Conservation (phyloP, 2,113 vertebrate genomes). For the Halichoeres trimaculatus region DNA sequence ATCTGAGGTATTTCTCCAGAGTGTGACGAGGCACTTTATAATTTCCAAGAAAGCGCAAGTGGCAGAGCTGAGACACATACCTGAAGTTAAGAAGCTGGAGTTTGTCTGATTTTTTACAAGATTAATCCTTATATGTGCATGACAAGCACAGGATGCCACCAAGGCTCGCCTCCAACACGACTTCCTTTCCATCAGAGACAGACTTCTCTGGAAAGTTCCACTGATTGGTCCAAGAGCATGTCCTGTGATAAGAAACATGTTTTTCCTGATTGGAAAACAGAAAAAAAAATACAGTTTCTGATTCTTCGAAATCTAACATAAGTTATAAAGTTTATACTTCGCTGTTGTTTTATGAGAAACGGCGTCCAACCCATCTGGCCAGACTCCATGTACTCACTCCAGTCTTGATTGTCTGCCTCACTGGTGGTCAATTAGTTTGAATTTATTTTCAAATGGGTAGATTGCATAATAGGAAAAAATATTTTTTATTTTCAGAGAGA, state of each 20-base stretch:
- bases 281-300: not conserved
- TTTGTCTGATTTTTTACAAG: conserved; percentile 47
- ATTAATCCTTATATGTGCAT: conserved; percentile 67
- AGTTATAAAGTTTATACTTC: too few relatives aligned
- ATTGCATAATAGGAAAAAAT: conserved; percentile 7
- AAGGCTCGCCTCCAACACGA: conserved; percentile 35
- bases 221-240: conserved; percentile 57
- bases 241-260: conserved; percentile 69
- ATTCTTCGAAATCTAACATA: too few relatives aligned
- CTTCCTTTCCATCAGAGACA: conserved; percentile 35
- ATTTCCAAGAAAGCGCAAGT: conserved; percentile 60
- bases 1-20: conserved; percentile 62
- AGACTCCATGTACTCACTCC: not conserved
- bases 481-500: not conserved
- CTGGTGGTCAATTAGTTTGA: not conserved
- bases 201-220: conserved; percentile 77
- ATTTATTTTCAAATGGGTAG: not conserved
- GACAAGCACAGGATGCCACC: conserved; percentile 42
- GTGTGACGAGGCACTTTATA: conserved; percentile 62
- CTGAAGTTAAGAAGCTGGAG: conserved; percentile 59
- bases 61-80: conserved; percentile 56
- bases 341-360: not conserved
- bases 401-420: not conserved
- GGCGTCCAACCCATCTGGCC: conserved; percentile 1
- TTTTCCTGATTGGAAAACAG: not conserved